Base-by-base conservation (phyloP, 2,888 invertebrate species). In the Melanostoma scalare region DNA sequence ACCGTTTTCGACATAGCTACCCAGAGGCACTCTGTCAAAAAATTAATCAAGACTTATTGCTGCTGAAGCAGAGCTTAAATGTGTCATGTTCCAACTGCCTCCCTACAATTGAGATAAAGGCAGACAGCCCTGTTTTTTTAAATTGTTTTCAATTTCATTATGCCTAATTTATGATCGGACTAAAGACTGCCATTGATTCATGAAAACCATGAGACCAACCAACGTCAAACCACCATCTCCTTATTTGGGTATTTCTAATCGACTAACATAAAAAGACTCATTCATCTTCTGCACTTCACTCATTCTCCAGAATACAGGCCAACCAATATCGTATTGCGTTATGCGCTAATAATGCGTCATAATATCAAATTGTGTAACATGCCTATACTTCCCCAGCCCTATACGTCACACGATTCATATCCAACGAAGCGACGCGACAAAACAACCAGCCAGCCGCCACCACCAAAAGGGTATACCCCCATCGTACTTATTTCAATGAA, bases 401-500 rank as follows among this genome's bases (percentile, higher is more conserved):
- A 52, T 10, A 60, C 8, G 20, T 20, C 20, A 1, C 38, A 52
- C n/a, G 35, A 44, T 9, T 46, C 30, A 6, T 35, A 56, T 35
- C 48, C 35, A 53, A 48, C 36, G 30, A 50, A 63, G 38, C 3
- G 50, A 63, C 48, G 38, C 33, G n/a, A 50, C 20, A 48, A 36
- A 35, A 52, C n/a, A n/a, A n/a, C 38, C 20, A 20, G 20, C 20
- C 20, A 20, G 10, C 3, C 9, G 58, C 10, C 38, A 33, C 3
- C 10, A 67, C 44, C 52, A 20, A 74, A 56, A 67, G 52, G 76
- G 53, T 58, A 77, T 46, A 35, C 67, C 69, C 56, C 35, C 52
- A 61, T 36, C 6, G 33, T 33, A 10, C 10, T 48, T 46, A 4
- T 55, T 56, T 69, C 33, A 74, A 60, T 79, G 84, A 79, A 74